phyloP scores from a whole-genome alignment of 2,888 invertebrate species.

The Tiliacea citrago region DNA sequence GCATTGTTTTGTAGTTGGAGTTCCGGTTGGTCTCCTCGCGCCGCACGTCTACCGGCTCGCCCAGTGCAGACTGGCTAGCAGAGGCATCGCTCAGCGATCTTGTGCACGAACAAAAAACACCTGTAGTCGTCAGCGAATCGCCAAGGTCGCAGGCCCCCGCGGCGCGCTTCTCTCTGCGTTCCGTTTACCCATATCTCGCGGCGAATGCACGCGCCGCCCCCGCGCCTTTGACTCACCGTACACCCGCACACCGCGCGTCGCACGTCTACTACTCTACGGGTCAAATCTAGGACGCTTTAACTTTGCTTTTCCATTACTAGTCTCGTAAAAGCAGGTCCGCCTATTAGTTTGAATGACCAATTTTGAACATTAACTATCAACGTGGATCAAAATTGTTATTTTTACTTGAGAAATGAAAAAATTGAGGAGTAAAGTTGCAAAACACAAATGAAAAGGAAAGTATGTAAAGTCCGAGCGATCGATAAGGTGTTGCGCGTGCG shows the following conservation, averaged over 20 bases:
- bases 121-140: slow-evolving; percentile 89
- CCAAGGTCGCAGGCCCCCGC: slow-evolving; percentile 89
- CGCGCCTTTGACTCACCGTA: slow-evolving; percentile 83
- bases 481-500: slow-evolving; percentile 80
- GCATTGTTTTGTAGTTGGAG: slow-evolving; percentile 78
- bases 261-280: slow-evolving; percentile 71
- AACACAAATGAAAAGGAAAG: slow-evolving; percentile 78
- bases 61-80: slow-evolving; percentile 73
- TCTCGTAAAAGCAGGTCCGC: slow-evolving; percentile 26
- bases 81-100: slow-evolving; percentile 81
- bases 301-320: slow-evolving; percentile 64
- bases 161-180: slow-evolving; percentile 85
- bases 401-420: background rate
- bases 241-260: slow-evolving; percentile 73
- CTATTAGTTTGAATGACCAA: slow-evolving; percentile 1
- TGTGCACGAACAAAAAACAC: slow-evolving; percentile 89
- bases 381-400: background rate
- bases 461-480: slow-evolving; percentile 66
- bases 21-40: slow-evolving; percentile 81
- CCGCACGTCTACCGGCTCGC: slow-evolving; percentile 69
- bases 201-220: slow-evolving; percentile 86
- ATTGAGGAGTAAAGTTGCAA: slow-evolving; percentile 5
- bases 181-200: slow-evolving; percentile 90
- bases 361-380: slow-evolving; percentile 14
- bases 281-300: slow-evolving; percentile 81